These are phyloP conservation scores for Strix aluco DNA, from an alignment of 2,113 vertebrate genomes.

Conservation along the genomic window DNA sequence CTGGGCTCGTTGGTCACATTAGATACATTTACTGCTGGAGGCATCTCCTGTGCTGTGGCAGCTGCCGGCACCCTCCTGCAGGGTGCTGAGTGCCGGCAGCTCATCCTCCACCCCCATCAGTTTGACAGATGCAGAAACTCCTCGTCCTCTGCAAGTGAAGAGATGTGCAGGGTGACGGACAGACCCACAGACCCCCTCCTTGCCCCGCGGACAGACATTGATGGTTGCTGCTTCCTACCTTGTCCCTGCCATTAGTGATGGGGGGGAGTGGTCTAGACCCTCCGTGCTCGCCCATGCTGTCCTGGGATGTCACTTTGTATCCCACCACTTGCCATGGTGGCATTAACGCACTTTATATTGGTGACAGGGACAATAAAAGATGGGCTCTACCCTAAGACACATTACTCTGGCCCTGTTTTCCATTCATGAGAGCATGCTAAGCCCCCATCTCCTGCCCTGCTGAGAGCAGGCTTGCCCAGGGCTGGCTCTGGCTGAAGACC, in stretches of 20 bases:
- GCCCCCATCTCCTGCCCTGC: neutral
- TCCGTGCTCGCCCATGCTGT: rapidly evolving
- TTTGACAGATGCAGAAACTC: conserved; percentile 48
- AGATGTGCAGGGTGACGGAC: neutral
- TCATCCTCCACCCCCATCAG: neutral
- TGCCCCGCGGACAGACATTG: rapidly evolving
- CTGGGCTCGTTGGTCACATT: neutral
- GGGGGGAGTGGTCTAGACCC: neutral
- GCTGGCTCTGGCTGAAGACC: neutral
- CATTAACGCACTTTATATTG: neutral
- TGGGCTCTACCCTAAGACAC: neutral
- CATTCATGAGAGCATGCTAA: rapidly evolving
- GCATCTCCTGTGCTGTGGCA: neutral
- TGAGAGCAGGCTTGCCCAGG: neutral
- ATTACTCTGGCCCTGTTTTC: neutral
- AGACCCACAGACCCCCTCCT: neutral
- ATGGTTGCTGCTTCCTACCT: neutral
- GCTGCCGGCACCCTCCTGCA: neutral
- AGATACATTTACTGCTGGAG: conserved; percentile 32
- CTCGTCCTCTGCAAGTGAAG: conserved; percentile 41
- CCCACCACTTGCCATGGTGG: rapidly evolving
- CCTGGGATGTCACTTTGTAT: neutral
- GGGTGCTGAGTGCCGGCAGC: rapidly evolving
- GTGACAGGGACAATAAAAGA: neutral
- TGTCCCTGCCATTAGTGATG: neutral